Percentiles rank a stretch among this genome's conserved stretches.
Conservation (phyloP, 2,888 invertebrate species). For the Rotaria sp. region DNA sequence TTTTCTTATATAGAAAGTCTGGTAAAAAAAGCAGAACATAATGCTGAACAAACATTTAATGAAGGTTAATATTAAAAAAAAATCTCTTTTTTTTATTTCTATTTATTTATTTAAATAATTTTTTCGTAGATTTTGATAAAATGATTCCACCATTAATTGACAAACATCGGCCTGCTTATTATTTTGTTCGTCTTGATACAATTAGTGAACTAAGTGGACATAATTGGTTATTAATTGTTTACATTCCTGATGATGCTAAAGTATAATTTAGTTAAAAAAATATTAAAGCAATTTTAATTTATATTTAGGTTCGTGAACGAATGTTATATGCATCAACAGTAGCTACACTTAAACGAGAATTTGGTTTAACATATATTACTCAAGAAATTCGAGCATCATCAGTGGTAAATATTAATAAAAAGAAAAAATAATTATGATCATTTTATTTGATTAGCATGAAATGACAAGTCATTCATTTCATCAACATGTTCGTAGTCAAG, state of each 20-base stretch:
- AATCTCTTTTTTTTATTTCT: not conserved
- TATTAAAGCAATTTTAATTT: not conserved
- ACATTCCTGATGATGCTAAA: slow-evolving; percentile 35
- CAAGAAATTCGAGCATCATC: slow-evolving; percentile 65
- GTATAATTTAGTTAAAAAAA: not conserved
- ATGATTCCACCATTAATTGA: slow-evolving; percentile 12
- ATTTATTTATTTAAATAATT: not conserved
- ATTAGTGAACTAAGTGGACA: slow-evolving; percentile 32
- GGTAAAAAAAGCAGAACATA: not conserved
- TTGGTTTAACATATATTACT: slow-evolving; percentile 83
- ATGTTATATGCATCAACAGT: slow-evolving; percentile 97
- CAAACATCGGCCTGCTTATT: slow-evolving; percentile 21
- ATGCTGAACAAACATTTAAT: not conserved
- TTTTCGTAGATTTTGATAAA: slow-evolving; percentile 18
- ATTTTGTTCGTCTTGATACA: slow-evolving; percentile 36
- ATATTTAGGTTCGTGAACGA: slow-evolving; percentile 58
- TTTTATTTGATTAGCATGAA: slow-evolving; percentile 63
- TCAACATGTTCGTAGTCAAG: slow-evolving; percentile 68
- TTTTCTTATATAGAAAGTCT: not conserved
- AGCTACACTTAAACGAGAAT: slow-evolving; percentile 89
- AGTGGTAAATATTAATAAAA: not conserved
- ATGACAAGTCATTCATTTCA: slow-evolving; percentile 73
- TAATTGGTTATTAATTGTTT: slow-evolving; percentile 36
- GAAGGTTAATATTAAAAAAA: too few relatives aligned
- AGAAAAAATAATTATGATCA: not conserved